Base-by-base conservation (phyloP, 2,797 vertebrate species). In the Pyrocephalus nanus region DNA sequence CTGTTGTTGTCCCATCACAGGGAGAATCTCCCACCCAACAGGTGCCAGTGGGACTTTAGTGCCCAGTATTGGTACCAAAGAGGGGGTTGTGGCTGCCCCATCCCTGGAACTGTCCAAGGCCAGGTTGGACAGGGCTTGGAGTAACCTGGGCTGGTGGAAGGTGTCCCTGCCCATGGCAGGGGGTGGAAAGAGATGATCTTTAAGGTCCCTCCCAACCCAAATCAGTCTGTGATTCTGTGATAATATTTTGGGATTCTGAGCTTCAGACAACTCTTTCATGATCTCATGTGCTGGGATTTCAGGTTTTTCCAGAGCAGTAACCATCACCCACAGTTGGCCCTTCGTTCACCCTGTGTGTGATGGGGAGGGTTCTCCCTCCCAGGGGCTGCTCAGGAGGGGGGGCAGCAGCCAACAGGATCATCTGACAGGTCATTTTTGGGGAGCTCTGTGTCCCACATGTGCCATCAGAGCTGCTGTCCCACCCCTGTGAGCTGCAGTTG, bases 271-370 rank as follows among this genome's bases (percentile, higher is more conserved):
- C 2, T 20, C 50, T 19, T 38, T 15, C 4, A 12, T 6, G 10
- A 26, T 15, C 15, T 67, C 43, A 13, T 5, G 26, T 50, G 23
- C 9, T 47, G 69, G 57, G 82, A 36, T 30, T 48, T 53, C 38
- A 57, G n/a, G 27, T 64, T 7, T 64, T 7, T 30, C 16, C 53
- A 42, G n/a, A 26, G 1, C 23, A 13, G 9, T 25, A 50, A 8
- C 26, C 51, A 2, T 8, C 30, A n/a, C 2, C 3, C 21, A 14
- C n/a, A 2, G 1, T 2, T 73, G 69, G 25, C 23, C 57, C 42
- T 26, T 30, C 12, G 62, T 34, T 15, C 32, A 40, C 20, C 10
- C 27, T 42, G 15, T 17, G 25, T 21, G 15, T 1, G 6, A 4
- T 30, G 34, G 36, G 36, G 30, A 32, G 11, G 25, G 8, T 1